Evolutionary conservation across 1,140 invertebrate species (phyloP), one percentile per base, ranked within the genome.

Genomic region (Bombyx mandarina): DNA sequence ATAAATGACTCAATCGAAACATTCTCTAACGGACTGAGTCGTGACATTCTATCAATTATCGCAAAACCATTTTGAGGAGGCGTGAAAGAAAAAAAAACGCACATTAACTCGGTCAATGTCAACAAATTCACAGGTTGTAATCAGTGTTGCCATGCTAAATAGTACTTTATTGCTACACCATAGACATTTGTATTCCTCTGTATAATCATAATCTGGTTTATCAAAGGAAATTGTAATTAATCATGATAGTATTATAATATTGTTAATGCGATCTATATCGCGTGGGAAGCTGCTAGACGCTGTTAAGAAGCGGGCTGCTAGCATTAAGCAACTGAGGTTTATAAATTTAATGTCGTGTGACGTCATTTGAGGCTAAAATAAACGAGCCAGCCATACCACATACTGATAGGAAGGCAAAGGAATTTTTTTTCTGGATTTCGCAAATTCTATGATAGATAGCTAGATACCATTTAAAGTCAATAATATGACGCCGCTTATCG

Each of bases 181-280:
- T 12, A 10, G 12, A 49, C 2, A 49, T 49, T 49, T 10, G 4
- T 4, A 49, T n/a, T 49, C 6, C 48, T 7, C 22, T 49, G 22
- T 18, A 18, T 9, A 1, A 12, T 47, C n/a, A 7, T n/a, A 18
- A 22, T 49, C 22, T 49, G 48, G 47, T 48, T 55, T 46, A 60
- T 61, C 49, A 62, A 54, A 44, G 54, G 52, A 42, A n/a, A 51
- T 52, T 58, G 56, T 52, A 58, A 59, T 58, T 58, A 58, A 62
- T 62, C 56, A 62, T 62, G 56, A 52, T 22, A 58, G 56, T 58
- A 56, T 52, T 56, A 56, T 62, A 62, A 62, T 58, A 56, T 52
- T 43, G 56, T 49, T 22, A 52, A 52, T 52, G 50, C 56, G 58
- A 62, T 55, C 45, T 43, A 57, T 26, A 62, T 49, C 12, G 57